Conservation (phyloP, 2,888 invertebrate genomes). For the Sarcophaga rosellei region DNA sequence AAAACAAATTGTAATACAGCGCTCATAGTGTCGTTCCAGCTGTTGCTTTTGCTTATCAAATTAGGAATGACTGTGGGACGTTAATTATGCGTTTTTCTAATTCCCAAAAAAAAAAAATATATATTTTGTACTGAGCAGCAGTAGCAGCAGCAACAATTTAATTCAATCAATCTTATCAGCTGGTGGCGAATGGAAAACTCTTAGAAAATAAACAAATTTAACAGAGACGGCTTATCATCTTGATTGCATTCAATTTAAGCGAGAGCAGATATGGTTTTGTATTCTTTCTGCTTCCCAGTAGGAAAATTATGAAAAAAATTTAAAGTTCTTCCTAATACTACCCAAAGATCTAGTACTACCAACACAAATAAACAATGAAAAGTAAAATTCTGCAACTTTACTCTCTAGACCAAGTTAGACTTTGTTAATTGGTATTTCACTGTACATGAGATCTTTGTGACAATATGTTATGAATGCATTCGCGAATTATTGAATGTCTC, state of each 20-base stretch:
- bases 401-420: too few species aligned
- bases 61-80: neutral
- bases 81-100: neutral
- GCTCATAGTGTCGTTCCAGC: neutral
- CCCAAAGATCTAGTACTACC: too few species aligned
- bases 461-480: too few species aligned
- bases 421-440: too few species aligned
- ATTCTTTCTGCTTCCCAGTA: neutral
- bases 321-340: too few species aligned
- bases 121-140: neutral
- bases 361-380: too few species aligned
- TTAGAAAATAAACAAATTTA: neutral
- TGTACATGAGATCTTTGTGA: too few species aligned
- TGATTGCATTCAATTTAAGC: neutral
- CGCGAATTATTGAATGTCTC: too few species aligned
- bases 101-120: too few species aligned
- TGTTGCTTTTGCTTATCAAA: neutral
- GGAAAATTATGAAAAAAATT: neutral
- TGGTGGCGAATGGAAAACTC: neutral
- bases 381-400: too few species aligned
- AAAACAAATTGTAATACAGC: neutral
- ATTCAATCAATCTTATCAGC: neutral
- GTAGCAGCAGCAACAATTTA: neutral
- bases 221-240: neutral
- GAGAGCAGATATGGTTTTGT: neutral